Evolutionary conservation across 1,140 invertebrate species (phyloP).

Genomic region (Cyrtorhinus lividipennis): DNA sequence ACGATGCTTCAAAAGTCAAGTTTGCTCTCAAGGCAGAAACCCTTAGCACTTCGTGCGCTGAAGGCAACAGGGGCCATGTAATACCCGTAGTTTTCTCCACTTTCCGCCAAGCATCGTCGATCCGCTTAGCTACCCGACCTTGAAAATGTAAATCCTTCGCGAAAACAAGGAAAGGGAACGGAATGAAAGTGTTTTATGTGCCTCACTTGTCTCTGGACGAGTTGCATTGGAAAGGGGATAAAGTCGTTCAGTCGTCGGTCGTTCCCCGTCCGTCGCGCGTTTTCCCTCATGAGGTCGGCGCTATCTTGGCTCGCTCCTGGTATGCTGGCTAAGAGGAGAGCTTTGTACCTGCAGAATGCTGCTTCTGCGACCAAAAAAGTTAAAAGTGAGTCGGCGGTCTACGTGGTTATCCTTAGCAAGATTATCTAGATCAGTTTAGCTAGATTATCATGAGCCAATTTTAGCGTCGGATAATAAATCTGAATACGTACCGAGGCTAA

Average conservation of each 20-base stretch:
- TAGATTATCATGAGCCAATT: too few relatives aligned
- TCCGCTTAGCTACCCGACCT: neutral
- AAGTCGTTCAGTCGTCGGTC: neutral
- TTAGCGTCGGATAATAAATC: too few relatives aligned
- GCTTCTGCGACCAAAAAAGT: neutral
- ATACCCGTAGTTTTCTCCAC: neutral
- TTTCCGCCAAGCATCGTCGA: neutral
- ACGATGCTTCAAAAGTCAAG: too few relatives aligned
- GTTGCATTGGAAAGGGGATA: neutral
- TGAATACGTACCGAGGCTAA: too few relatives aligned
- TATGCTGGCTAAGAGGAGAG: neutral
- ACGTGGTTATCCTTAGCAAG: too few relatives aligned
- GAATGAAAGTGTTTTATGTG: neutral
- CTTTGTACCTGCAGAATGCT: neutral
- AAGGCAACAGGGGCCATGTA: neutral
- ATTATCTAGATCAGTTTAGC: too few relatives aligned
- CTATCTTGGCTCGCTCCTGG: neutral
- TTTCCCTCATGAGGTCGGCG: neutral
- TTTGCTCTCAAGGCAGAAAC: too few relatives aligned
- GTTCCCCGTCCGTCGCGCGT: neutral
- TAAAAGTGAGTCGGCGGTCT: neutral
- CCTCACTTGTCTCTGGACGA: too few relatives aligned
- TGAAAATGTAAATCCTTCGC: neutral
- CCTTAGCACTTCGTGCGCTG: too few relatives aligned
- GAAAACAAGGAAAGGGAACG: neutral